Percentiles rank a stretch among this genome's conserved stretches.
These are phyloP conservation scores for Microplitis mediator DNA, from an alignment of 1,140 invertebrate species.

Conservation along the genomic window DNA sequence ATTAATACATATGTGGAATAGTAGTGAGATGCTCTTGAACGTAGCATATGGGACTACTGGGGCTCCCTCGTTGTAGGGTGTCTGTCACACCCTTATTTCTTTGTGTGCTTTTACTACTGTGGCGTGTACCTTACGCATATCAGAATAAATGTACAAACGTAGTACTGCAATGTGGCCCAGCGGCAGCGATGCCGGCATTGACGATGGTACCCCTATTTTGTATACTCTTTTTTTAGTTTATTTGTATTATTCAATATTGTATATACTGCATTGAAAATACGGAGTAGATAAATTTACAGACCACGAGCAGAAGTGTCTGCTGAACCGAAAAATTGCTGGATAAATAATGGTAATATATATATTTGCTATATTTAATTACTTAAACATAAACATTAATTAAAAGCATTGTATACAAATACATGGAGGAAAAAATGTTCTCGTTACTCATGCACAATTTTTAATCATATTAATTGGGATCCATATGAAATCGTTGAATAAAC, in stretches of 20 bases:
- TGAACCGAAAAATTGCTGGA: too few species aligned
- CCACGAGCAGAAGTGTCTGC: too few species aligned
- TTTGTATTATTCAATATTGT: constrained; percentile 5
- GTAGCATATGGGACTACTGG: constrained; percentile 57
- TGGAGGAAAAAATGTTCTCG: too few species aligned
- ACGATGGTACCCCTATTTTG: constrained; percentile 19
- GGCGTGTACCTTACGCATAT: constrained; percentile 38
- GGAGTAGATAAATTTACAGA: neutral
- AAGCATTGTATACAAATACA: too few species aligned
- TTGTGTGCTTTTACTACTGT: neutral
- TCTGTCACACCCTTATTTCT: constrained; percentile 57
- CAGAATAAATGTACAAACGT: constrained; percentile 56
- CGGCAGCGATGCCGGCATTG: neutral
- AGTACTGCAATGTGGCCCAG: too few species aligned
- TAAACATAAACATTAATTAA: too few species aligned
- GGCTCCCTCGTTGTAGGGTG: constrained; percentile 27
- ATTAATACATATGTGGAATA: constrained; percentile 4
- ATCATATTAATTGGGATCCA: too few species aligned
- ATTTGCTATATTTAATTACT: too few species aligned
- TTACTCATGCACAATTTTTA: too few species aligned
- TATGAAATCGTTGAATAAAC: too few species aligned
- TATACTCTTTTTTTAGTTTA: constrained; percentile 34
- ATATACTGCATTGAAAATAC: neutral
- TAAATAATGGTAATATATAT: too few species aligned
- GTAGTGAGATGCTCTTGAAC: constrained; percentile 37